Base-by-base conservation (phyloP, 2,797 vertebrate genomes). In the Epinephelus malabaricus region DNA sequence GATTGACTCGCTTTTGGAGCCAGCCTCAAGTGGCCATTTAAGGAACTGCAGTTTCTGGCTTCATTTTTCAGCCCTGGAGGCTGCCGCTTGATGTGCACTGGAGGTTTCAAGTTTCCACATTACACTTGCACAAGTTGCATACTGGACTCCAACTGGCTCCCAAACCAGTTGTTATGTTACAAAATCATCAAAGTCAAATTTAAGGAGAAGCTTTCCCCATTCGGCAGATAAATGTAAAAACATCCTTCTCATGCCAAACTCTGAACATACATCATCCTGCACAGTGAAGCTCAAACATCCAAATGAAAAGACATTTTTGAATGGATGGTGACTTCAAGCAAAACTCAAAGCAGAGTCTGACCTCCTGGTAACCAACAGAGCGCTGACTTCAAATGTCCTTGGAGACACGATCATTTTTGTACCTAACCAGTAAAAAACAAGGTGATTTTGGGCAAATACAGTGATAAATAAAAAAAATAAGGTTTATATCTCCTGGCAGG, bases 391-490 rank as follows among this genome's bases (percentile, higher is more conserved):
- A 51, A 50, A 40, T 18, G 49, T 59, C 58, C 61, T 72, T 27
- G 40, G 10, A 40, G 53, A 46, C 53, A 56, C 0, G 0, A 5
- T 18, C 47, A 38, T 25, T 27, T n/a, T 46, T 50, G 30, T 71
- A 50, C 18, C 43, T 38, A 27, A 76, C 49, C n/a, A 54, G 14
- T 9, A 27, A 46, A 13, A 69, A 43, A 62, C 13, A 18, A 3
- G 19, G 0, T 12, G 21, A 47, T 51, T 72, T n/a, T 40, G 21
- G 38, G 23, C 2, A 19, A 30, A 17, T 12, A 43, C 47, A 43
- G 67, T 17, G 8, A 70, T 59, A 76, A 66, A 79, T 66, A 54
- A 72, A 73, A 66, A 11, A 66, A 46, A 74, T 55, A 46, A 74
- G 59, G 71, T 70, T 60, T 64, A 15, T 17, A 61, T 80, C 12